phyloP scores from a whole-genome alignment of 2,888 invertebrate genomes.

The Gerris lacustris region DNA sequence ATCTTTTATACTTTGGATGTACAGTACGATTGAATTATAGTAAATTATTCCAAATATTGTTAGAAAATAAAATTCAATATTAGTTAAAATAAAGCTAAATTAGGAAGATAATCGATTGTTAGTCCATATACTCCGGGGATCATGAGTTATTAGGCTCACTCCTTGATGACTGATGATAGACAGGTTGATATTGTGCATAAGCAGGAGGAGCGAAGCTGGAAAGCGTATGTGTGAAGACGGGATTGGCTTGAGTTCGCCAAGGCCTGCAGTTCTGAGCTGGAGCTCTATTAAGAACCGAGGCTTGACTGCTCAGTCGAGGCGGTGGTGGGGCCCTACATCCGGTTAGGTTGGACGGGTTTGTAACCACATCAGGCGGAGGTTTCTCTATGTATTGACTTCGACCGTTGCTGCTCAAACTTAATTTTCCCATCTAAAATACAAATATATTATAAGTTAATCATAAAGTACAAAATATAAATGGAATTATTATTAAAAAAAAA shows the following conservation, averaged over 20 bases:
- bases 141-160: slow-evolving; percentile 25
- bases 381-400: slow-evolving; percentile 8
- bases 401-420: neutral
- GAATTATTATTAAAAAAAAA: neutral
- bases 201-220: slow-evolving; percentile 27
- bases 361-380: slow-evolving; percentile 4
- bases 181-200: slow-evolving; percentile 26
- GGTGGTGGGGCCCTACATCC: slow-evolving; percentile 7
- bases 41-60: no score
- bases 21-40: no score
- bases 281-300: neutral
- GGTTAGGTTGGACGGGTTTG: neutral
- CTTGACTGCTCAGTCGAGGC: slow-evolving; percentile 15
- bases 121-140: slow-evolving; percentile 9
- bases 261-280: neutral
- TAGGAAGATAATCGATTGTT: neutral
- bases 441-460: neutral
- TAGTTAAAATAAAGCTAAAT: neutral
- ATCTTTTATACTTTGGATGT: no score
- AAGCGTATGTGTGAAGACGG: slow-evolving; percentile 23
- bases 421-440: neutral
- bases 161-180: slow-evolving; percentile 28
- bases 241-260: slow-evolving; percentile 25
- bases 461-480: neutral
- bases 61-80: no score